A percentile compares a stretch with the other conserved stretches of the same genome.
Evolutionary conservation across 2,113 vertebrate genomes (phyloP).

Genomic region (Rattus norvegicus): DNA sequence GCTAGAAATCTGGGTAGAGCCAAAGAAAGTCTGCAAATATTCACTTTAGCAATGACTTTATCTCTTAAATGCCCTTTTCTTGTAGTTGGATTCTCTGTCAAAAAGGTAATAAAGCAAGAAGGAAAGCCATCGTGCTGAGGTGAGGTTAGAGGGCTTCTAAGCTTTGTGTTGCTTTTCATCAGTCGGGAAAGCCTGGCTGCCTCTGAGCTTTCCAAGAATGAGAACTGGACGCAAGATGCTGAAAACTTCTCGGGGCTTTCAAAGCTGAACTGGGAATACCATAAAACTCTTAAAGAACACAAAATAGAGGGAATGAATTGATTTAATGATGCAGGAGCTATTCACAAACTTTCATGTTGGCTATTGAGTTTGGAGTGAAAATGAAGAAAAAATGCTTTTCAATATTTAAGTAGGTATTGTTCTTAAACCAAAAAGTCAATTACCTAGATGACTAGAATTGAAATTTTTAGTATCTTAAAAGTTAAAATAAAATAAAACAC

Average conservation of each 20-base stretch:
- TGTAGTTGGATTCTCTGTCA: not conserved
- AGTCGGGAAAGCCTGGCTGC: not conserved
- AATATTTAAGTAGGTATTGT: slow-evolving; percentile 13
- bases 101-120: slow-evolving; percentile 37
- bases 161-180: slow-evolving; percentile 34
- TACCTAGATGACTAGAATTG: not conserved
- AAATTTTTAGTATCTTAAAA: slow-evolving; percentile 25
- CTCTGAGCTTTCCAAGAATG: not conserved
- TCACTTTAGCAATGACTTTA: not conserved
- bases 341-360: not conserved
- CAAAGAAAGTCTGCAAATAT: slow-evolving; percentile 32
- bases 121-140: slow-evolving; percentile 41
- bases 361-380: slow-evolving; percentile 16
- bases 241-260: slow-evolving; percentile 3
- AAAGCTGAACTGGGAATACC: slow-evolving; percentile 30
- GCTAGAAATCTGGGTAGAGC: not conserved
- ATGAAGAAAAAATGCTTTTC: not conserved
- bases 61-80: not conserved
- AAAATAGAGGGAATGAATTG: not conserved
- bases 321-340: not conserved
- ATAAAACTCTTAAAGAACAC: not conserved
- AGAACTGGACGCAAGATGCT: not conserved
- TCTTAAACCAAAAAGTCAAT: slow-evolving; percentile 10
- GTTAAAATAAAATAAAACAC: not conserved
- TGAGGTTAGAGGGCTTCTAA: not conserved